Evolutionary conservation across 2,113 vertebrate genomes (phyloP), one percentile per base, ranked within the genome.

Genomic region (Amazona guildingii): DNA sequence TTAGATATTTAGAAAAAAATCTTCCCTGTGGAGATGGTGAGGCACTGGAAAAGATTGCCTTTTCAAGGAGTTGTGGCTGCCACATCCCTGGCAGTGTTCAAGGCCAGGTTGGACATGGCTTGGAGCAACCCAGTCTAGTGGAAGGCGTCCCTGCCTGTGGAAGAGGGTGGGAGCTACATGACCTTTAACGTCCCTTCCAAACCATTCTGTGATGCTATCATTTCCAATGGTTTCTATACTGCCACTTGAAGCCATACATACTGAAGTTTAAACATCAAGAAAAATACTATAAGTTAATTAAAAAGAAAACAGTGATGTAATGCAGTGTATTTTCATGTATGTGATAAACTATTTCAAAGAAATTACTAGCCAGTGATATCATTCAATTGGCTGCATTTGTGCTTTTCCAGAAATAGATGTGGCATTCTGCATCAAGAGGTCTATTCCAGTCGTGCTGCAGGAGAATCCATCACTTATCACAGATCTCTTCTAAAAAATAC

Each of bases 281-380:
- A 90, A 69, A 85, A 88, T 51, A 41, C 4, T 70, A 1, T 48
- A 83, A 66, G 4, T 76, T 74, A 74, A 37, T 55, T 83, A 20
- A 51, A 83, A 81, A 54, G 3, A 70, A 94, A 83, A 46, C 61
- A 88, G n/a, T 74, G 63, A 83, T 48, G 55, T 55, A 70, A 46
- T 64, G 43, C 33, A 83, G 54, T 41, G 28, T 80, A 66, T 86
- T 92, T 95, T 92, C 67, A 70, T 83, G 17, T 88, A 80, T n/a
- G 41, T 9, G n/a, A 83, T 86, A 80, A 90, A 82, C 17, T 83
- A 35, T 90, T 97, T 87, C 69, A 87, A 85, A 88, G 54, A 94
- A 93, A 90, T 95, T 69, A 70, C 54, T 86, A 93, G 86, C 54
- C 90, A 87, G 57, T 94, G 87, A 94, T 81, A 78, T 97, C 87